Evolutionary conservation across 2,113 vertebrate species (phyloP).

Genomic region (Hippocampus abdominalis): DNA sequence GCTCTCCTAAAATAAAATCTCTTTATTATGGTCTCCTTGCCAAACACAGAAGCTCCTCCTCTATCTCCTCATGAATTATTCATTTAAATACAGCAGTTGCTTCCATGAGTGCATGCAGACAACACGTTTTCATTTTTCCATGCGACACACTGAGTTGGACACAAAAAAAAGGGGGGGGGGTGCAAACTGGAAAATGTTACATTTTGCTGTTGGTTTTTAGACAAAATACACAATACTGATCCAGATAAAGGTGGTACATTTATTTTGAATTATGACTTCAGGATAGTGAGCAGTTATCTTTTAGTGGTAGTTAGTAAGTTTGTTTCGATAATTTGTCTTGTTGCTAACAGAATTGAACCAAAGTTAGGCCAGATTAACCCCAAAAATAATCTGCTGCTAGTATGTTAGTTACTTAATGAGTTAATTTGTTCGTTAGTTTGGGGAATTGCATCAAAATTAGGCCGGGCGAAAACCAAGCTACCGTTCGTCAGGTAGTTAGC

Average conservation of each 20-base stretch:
- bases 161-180: neutral
- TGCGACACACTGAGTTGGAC: neutral
- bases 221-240: neutral
- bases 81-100: neutral
- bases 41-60: neutral
- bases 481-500: neutral
- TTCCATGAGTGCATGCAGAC: neutral
- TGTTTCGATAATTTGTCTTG: neutral
- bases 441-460: neutral
- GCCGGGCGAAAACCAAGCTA: neutral
- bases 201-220: neutral
- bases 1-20: constrained; percentile 1
- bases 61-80: neutral
- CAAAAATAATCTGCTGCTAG: no score
- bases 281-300: neutral
- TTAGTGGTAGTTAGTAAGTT: neutral
- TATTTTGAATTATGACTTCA: neutral
- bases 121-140: neutral
- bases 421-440: neutral
- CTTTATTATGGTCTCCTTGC: neutral
- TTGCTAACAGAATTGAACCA: neutral
- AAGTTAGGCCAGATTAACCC: neutral
- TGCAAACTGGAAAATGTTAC: neutral
- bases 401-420: no score
- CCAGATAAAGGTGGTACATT: neutral